phyloP scores from a whole-genome alignment of 2,113 vertebrate species.

The Sceloporus undulatus region DNA sequence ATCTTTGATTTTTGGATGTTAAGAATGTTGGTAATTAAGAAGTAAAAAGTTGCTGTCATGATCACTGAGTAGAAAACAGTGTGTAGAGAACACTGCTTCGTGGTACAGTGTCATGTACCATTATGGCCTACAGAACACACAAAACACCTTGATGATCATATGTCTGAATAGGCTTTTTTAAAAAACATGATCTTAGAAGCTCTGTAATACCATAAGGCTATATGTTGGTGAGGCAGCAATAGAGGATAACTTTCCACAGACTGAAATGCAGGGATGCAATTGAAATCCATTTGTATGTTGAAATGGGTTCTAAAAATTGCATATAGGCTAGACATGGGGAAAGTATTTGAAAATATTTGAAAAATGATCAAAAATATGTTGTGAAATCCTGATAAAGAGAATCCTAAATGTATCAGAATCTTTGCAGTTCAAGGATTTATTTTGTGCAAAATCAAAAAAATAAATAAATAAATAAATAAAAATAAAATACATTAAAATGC shows the following conservation, averaged over 20 bases:
- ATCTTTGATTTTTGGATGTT: background rate
- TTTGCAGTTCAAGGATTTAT: no score
- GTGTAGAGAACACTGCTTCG: no score
- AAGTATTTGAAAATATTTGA: no score
- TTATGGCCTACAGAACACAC: background rate
- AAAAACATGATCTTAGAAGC: background rate
- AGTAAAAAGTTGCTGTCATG: background rate
- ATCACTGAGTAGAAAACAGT: background rate
- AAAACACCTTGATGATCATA: background rate
- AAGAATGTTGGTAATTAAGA: constrained; percentile 3
- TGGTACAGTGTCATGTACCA: background rate
- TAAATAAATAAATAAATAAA: no score
- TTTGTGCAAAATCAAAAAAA: no score
- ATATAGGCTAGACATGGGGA: background rate
- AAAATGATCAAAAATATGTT: no score
- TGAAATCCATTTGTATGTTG: background rate
- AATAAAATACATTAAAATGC: no score
- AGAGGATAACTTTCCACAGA: background rate
- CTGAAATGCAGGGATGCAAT: background rate
- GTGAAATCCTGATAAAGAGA: no score
- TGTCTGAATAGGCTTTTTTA: constrained; percentile 1
- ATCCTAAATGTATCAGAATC: no score
- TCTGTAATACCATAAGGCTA: background rate
- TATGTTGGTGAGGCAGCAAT: background rate
- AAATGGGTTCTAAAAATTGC: background rate